Percentiles rank a stretch among this genome's conserved stretches.
Evolutionary conservation across 2,888 invertebrate genomes (phyloP).

Genomic region (Galerucella pusilla): DNA sequence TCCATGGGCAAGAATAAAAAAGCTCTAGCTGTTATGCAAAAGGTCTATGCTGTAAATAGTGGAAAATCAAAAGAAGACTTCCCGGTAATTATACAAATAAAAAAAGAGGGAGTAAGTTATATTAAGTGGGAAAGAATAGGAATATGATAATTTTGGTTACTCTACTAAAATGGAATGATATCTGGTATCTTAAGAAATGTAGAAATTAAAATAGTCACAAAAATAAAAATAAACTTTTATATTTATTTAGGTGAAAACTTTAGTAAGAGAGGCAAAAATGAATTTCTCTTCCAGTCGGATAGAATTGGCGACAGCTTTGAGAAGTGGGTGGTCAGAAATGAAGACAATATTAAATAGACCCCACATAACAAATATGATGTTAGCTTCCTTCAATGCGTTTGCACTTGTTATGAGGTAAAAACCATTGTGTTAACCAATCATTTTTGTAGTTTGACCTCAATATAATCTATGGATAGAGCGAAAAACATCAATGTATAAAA

Average conservation of each 20-base stretch:
- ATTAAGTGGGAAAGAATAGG: too few species aligned
- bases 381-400: slow-evolving; percentile 74
- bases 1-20: slow-evolving; percentile 74
- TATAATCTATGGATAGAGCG: too few species aligned
- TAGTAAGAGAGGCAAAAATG: slow-evolving; percentile 60
- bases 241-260: slow-evolving; percentile 58
- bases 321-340: slow-evolving; percentile 72
- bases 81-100: slow-evolving; percentile 68
- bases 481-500: too few species aligned
- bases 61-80: slow-evolving; percentile 71
- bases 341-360: slow-evolving; percentile 74
- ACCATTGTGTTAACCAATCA: background rate
- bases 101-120: background rate
- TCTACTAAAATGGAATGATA: too few species aligned
- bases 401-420: slow-evolving; percentile 74
- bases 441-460: too few species aligned
- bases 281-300: slow-evolving; percentile 56
- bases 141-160: too few species aligned
- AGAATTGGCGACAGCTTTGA: slow-evolving; percentile 66
- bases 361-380: slow-evolving; percentile 70
- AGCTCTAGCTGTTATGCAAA: slow-evolving; percentile 72
- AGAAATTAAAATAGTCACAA: too few species aligned
- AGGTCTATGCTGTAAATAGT: slow-evolving; percentile 74
- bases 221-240: too few species aligned
- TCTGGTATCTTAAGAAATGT: too few species aligned